phyloP scores from a whole-genome alignment of 2,888 invertebrate species.

The Hoplodrina blanda region DNA sequence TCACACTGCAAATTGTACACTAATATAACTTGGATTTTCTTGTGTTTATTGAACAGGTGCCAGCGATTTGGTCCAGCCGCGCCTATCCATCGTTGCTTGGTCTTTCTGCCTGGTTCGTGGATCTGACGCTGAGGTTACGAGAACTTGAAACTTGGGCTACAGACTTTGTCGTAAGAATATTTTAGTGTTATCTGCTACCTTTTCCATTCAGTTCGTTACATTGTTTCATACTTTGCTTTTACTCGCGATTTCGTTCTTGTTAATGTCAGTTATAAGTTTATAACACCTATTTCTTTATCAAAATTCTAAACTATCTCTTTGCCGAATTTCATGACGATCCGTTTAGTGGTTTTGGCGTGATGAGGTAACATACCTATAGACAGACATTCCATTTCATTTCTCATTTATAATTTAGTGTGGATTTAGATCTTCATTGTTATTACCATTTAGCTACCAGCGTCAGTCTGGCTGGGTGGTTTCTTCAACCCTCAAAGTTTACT shows the following conservation, averaged over 20 bases:
- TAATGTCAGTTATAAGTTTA: too few relatives aligned
- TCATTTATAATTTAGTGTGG: too few relatives aligned
- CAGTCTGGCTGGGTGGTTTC: conserved; percentile 99
- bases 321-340: neutral
- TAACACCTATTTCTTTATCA: too few relatives aligned
- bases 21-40: neutral
- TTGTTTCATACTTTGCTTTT: neutral
- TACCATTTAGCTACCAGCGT: conserved; percentile 93
- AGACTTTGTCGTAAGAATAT: conserved; percentile 95
- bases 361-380: too few relatives aligned
- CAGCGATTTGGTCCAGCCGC: conserved; percentile 95
- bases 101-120: conserved; percentile 97
- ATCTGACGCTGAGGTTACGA: conserved; percentile 95
- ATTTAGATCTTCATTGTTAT: neutral
- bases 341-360: neutral
- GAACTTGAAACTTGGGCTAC: conserved; percentile 98
- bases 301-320: too few relatives aligned
- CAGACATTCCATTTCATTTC: too few relatives aligned
- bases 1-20: neutral
- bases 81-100: conserved; percentile 98
- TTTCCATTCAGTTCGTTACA: neutral
- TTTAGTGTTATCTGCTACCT: neutral
- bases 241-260: neutral
- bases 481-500: conserved; percentile 99
- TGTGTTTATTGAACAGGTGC: conserved; percentile 90